These are phyloP conservation scores for Tupiocoris notatus DNA, from an alignment of 2,888 invertebrate genomes.

Conservation along the genomic window DNA sequence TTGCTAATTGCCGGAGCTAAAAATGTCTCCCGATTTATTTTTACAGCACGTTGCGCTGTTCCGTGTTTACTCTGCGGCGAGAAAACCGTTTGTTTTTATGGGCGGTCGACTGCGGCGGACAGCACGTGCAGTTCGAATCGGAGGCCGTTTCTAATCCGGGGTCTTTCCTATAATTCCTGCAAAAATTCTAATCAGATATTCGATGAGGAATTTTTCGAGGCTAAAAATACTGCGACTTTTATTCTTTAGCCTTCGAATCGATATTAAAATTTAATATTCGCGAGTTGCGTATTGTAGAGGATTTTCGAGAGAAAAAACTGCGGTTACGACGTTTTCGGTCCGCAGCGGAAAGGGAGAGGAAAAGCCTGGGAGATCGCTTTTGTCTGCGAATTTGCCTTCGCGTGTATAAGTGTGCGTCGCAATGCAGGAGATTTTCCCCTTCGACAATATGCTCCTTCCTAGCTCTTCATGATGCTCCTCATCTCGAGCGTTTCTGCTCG, in stretches of 20 bases:
- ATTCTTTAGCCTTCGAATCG: no score
- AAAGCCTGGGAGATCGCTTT: slow-evolving; percentile 12
- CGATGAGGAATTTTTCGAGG: no score
- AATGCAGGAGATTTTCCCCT: background rate
- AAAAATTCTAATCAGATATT: no score
- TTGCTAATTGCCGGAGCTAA: background rate
- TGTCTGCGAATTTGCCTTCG: background rate
- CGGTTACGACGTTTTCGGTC: slow-evolving; percentile 1
- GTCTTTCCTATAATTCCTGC: background rate
- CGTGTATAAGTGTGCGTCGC: background rate
- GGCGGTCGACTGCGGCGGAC: background rate
- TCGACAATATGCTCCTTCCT: background rate
- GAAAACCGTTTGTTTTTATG: background rate
- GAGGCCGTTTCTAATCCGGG: background rate
- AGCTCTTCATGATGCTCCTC: background rate
- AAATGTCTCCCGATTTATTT: background rate
- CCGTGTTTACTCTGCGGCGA: background rate
- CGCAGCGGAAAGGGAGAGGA: background rate
- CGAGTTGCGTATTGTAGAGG: slow-evolving; percentile 9
- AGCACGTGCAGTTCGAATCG: background rate
- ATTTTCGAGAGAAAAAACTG: slow-evolving; percentile 28
- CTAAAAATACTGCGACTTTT: no score
- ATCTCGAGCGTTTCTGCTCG: background rate
- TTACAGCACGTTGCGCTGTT: background rate
- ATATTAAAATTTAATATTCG: no score